Percentiles rank a stretch among this genome's conserved stretches.
Conservation (phyloP, 2,888 invertebrate species). For the Aleiodes alternator region DNA sequence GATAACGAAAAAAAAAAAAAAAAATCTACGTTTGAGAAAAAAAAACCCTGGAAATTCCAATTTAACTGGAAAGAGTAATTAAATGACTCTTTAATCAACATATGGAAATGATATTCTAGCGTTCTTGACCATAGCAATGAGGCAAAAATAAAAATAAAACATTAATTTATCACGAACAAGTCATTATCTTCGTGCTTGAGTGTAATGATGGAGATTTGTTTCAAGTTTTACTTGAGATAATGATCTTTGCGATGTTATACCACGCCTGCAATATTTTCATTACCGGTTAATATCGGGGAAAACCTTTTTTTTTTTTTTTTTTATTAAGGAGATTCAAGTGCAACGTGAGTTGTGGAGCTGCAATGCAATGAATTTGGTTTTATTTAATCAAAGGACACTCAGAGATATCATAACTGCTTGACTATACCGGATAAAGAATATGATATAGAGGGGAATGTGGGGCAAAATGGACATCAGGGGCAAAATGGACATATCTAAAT, state of each 20-base stretch:
- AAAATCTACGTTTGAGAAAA: background rate
- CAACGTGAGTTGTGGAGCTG: too few relatives aligned
- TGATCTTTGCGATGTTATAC: slow-evolving; percentile 20
- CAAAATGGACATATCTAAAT: too few relatives aligned
- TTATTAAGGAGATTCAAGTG: slow-evolving; percentile 1
- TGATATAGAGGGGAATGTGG: too few relatives aligned
- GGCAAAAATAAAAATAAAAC: background rate
- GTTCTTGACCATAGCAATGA: slow-evolving; percentile 10
- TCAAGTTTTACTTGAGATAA: slow-evolving; percentile 7
- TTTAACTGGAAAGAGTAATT: slow-evolving; percentile 11
- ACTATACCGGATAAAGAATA: too few relatives aligned
- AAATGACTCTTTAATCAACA: background rate
- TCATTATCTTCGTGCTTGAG: slow-evolving; percentile 4
- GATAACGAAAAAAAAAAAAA: background rate
- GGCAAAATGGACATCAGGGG: too few relatives aligned
- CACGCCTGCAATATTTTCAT: slow-evolving; percentile 23
- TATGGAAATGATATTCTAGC: background rate
- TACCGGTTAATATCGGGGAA: background rate
- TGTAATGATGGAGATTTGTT: slow-evolving; percentile 6
- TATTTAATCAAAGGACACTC: too few relatives aligned
- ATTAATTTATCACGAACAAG: slow-evolving; percentile 12
- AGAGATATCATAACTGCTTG: too few relatives aligned
- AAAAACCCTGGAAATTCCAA: slow-evolving; percentile 16
- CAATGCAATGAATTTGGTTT: too few relatives aligned
- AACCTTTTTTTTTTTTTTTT: slow-evolving; percentile 3